Conservation (phyloP, 2,888 invertebrate species). For the Nebria brevicollis region DNA sequence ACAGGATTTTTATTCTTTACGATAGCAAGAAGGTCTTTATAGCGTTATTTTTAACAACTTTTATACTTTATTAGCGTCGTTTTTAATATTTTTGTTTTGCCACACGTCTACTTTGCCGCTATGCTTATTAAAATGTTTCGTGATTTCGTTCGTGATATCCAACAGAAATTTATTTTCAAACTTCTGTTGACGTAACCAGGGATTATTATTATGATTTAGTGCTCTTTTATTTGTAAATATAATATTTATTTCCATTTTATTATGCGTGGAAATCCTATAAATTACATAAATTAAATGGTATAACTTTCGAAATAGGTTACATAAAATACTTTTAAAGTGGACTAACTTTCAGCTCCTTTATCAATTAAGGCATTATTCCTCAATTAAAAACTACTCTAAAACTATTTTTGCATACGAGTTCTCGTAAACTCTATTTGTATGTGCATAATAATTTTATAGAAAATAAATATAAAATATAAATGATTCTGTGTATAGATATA, state of each 20-base stretch:
- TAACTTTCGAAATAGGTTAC: not conserved
- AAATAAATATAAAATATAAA: no score
- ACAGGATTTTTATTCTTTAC: conserved; percentile 26
- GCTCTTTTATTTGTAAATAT: conserved; percentile 20
- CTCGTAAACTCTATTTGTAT: no score
- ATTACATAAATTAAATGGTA: not conserved
- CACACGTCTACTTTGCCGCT: conserved; percentile 7
- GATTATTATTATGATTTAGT: conserved; percentile 8
- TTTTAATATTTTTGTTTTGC: conserved; percentile 45
- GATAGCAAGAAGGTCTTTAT: conserved; percentile 43
- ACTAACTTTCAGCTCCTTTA: not conserved
- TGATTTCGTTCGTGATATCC: conserved; percentile 20
- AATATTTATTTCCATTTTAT: conserved; percentile 23
- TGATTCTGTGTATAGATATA: not conserved
- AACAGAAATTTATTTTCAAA: conserved; percentile 11
- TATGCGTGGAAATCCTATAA: not conserved
- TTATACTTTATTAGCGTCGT: conserved; percentile 44
- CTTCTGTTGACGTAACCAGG: not conserved
- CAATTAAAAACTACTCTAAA: no score
- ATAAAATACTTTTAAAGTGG: not conserved
- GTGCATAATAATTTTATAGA: no score
- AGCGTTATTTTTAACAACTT: conserved; percentile 42
- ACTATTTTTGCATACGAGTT: no score
- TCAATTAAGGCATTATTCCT: not conserved
- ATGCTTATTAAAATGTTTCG: conserved; percentile 20